Conservation (phyloP, 2,113 vertebrate species). For the Leptobrachium ailaonicum region DNA sequence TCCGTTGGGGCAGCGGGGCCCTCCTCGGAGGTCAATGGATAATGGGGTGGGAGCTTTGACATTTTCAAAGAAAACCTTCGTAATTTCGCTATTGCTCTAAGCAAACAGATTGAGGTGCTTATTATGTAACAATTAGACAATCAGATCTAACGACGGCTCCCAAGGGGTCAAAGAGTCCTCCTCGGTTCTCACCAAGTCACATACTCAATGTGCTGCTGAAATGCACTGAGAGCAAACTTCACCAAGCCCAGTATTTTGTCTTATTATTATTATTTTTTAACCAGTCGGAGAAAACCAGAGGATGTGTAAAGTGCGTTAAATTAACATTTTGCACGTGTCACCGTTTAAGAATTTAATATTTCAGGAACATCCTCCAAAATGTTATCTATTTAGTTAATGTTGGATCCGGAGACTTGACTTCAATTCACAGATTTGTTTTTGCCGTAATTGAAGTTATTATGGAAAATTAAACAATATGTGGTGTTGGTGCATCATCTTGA, state of each 20-base stretch:
- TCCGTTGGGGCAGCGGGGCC: slow-evolving; percentile 18
- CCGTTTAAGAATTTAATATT: too few relatives aligned
- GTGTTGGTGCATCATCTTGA: too few relatives aligned
- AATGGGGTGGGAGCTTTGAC: slow-evolving; percentile 29
- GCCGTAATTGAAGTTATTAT: too few relatives aligned
- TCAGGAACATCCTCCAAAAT: too few relatives aligned
- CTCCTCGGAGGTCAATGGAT: slow-evolving; percentile 20
- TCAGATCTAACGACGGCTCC: slow-evolving; percentile 16
- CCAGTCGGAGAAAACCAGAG: too few relatives aligned
- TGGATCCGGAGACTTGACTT: too few relatives aligned
- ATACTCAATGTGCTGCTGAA: neutral
- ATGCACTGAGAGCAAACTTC: neutral
- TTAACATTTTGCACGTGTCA: neutral
- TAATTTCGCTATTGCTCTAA: slow-evolving; percentile 15
- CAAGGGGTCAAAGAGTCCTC: slow-evolving; percentile 21
- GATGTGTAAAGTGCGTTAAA: neutral
- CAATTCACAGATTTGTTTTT: too few relatives aligned
- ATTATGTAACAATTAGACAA: slow-evolving; percentile 40
- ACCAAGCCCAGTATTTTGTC: neutral
- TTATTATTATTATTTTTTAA: slow-evolving; percentile 1
- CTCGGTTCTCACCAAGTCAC: neutral
- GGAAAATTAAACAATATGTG: too few relatives aligned
- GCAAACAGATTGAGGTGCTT: slow-evolving; percentile 27
- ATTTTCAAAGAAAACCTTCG: slow-evolving; percentile 38
- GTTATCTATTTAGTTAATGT: too few relatives aligned